These are phyloP conservation scores for Eospalax fontanierii DNA, from an alignment of 2,797 vertebrate genomes.

Conservation along the genomic window DNA sequence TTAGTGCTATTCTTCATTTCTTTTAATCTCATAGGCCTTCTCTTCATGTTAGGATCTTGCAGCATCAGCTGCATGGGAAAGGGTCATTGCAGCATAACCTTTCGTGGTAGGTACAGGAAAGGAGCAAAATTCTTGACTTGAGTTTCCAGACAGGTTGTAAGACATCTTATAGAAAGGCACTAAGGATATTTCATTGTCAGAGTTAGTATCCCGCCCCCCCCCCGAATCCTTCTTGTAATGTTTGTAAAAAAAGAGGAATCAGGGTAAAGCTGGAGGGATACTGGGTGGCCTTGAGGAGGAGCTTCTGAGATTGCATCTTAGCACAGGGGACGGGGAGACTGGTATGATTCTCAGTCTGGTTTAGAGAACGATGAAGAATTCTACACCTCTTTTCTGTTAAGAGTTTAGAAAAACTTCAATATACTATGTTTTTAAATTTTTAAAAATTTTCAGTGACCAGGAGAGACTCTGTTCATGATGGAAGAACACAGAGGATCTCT, in stretches of 20 bases:
- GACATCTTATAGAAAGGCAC: conserved; percentile 16
- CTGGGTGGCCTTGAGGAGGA: not conserved
- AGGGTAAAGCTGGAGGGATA: not conserved
- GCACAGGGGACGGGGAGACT: not conserved
- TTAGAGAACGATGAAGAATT: conserved; percentile 11
- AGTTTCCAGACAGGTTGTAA: not conserved
- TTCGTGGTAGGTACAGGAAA: not conserved
- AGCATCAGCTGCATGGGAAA: not conserved
- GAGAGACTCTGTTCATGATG: not conserved
- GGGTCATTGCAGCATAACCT: not conserved
- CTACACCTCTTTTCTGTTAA: not conserved
- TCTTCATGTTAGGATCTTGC: conserved; percentile 2
- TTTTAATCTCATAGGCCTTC: not conserved
- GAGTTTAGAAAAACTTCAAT: not conserved
- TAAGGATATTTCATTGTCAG: no score
- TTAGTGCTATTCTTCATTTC: conserved; percentile 3
- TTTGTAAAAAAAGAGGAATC: conserved; percentile 14
- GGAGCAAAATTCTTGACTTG: not conserved
- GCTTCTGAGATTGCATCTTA: not conserved
- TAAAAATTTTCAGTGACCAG: not conserved
- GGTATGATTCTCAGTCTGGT: not conserved
- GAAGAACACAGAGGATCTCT: not conserved
- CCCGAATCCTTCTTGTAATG: not conserved
- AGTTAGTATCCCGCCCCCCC: not conserved
- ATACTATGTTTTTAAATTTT: not conserved